Evolutionary conservation across 2,113 vertebrate species (phyloP).

Genomic region (Cephalopterus ornatus): DNA sequence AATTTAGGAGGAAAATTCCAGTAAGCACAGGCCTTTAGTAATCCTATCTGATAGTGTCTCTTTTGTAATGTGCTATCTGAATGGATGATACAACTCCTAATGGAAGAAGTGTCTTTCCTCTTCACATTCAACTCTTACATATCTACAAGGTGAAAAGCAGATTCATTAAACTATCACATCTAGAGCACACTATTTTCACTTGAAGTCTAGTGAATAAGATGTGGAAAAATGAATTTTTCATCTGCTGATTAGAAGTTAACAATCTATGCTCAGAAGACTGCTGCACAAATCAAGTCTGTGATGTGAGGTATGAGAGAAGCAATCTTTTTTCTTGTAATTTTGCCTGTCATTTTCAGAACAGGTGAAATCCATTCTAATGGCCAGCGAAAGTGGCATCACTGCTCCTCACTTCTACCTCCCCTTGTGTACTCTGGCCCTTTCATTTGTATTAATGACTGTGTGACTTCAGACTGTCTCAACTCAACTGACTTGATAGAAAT

Average conservation of each 20-base stretch:
- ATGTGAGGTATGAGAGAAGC: neutral
- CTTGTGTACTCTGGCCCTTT: neutral
- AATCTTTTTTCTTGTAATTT: neutral
- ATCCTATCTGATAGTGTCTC: neutral
- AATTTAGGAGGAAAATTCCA: neutral
- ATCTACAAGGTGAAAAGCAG: neutral
- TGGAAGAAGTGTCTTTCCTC: neutral
- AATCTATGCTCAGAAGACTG: neutral
- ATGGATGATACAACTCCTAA: neutral
- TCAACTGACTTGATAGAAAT: neutral
- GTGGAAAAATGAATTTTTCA: neutral
- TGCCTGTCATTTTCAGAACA: neutral
- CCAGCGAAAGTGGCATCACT: neutral
- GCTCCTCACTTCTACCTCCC: neutral
- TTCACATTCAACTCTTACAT: neutral
- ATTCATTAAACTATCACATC: neutral
- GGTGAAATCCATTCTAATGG: neutral
- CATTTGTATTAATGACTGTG: neutral
- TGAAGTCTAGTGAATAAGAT: neutral
- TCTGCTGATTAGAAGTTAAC: neutral
- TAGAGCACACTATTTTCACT: neutral
- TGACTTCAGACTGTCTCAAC: neutral
- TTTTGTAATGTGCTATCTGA: neutral
- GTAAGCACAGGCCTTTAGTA: neutral
- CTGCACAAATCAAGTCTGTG: neutral